phyloP scores from a whole-genome alignment of 2,113 vertebrate genomes.

The Sebastes schlegelii region DNA sequence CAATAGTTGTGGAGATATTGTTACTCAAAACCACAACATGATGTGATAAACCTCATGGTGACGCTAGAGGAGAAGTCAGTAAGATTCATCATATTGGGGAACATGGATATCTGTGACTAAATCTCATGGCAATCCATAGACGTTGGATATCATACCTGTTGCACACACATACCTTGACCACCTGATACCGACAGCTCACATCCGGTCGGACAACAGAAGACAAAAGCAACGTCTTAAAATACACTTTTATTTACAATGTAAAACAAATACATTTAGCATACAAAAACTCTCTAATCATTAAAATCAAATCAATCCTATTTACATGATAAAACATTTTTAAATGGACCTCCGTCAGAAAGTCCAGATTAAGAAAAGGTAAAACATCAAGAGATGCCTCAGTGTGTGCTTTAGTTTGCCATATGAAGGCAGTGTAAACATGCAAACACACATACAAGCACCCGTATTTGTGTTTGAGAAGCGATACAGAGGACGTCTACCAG shows the following conservation, averaged over 20 bases:
- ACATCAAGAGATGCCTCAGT: slow-evolving; percentile 5
- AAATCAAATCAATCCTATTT: slow-evolving; percentile 71
- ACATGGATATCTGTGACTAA: background rate
- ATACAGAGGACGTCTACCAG: background rate
- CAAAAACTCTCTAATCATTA: slow-evolving; percentile 15
- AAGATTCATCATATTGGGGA: background rate
- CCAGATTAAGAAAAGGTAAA: slow-evolving; percentile 7
- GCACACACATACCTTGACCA: background rate
- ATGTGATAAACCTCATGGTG: background rate
- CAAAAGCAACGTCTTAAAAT: slow-evolving; percentile 71
- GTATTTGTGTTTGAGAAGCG: background rate
- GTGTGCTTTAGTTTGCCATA: slow-evolving; percentile 3
- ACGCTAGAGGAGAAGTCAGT: background rate
- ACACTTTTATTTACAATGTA: slow-evolving; percentile 83
- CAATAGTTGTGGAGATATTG: background rate
- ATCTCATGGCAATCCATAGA: background rate
- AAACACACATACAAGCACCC: background rate
- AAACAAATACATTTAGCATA: slow-evolving; percentile 56
- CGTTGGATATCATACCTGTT: background rate
- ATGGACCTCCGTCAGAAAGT: background rate
- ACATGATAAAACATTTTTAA: slow-evolving; percentile 73
- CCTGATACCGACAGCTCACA: background rate
- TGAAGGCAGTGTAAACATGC: slow-evolving; percentile 9
- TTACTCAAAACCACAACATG: background rate
- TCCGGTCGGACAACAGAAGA: background rate